A percentile compares a stretch with the other conserved stretches of the same genome.
Conservation (phyloP, 2,113 vertebrate species). For the Tragelaphus strepsiceros region DNA sequence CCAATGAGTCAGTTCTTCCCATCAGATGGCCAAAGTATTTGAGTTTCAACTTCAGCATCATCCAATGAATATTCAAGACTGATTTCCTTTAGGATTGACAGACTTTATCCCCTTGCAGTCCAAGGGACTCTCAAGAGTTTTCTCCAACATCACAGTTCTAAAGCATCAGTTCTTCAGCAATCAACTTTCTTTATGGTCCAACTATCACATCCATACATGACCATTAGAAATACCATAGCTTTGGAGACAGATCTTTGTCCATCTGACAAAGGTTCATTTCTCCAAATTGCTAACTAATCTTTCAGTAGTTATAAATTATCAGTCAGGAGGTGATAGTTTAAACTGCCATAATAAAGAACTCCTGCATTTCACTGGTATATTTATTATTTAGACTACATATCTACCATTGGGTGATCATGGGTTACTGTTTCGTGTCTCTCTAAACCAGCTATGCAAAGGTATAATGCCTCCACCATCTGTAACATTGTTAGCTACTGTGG, state of each 20-base stretch:
- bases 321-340: background rate
- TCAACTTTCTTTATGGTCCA: background rate
- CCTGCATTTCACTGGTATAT: background rate
- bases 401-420: background rate
- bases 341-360: background rate
- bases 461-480: background rate
- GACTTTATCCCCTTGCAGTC: background rate
- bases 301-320: background rate
- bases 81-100: background rate
- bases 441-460: background rate
- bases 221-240: background rate
- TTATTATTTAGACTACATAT: background rate
- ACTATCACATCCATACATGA: background rate
- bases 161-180: background rate
- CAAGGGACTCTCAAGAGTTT: background rate
- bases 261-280: background rate
- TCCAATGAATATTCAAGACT: background rate
- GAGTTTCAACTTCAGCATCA: background rate
- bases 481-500: background rate
- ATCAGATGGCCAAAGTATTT: background rate
- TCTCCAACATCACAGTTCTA: background rate
- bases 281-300: background rate
- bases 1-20: rapidly evolving
- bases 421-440: background rate
- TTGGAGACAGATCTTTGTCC: background rate